Evolutionary conservation across 2,797 vertebrate genomes (phyloP).

Genomic region (Tadarida brasiliensis): DNA sequence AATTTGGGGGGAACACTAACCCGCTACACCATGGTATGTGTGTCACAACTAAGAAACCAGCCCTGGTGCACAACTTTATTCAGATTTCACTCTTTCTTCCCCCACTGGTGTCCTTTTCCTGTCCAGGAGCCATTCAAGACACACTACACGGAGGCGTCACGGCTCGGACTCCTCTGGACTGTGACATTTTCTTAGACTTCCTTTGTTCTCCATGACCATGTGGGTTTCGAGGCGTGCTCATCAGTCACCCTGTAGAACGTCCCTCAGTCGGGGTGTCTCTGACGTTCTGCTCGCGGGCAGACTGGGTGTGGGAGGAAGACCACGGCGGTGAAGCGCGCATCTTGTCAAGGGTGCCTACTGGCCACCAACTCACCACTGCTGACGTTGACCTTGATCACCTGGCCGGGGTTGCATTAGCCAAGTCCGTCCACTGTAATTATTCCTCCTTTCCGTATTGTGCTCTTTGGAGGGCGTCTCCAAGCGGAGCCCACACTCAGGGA

Average conservation of each 20-base stretch:
- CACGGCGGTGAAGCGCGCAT: neutral
- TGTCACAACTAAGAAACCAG: neutral
- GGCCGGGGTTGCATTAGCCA: neutral
- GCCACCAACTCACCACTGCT: neutral
- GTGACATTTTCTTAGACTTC: neutral
- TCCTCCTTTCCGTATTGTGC: too few relatives aligned
- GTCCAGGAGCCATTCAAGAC: neutral
- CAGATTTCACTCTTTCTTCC: too few relatives aligned
- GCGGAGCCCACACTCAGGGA: neutral
- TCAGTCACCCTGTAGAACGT: neutral
- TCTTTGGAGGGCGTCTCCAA: neutral
- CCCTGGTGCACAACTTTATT: neutral
- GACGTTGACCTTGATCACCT: neutral
- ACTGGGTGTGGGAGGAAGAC: neutral
- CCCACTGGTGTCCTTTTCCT: too few relatives aligned
- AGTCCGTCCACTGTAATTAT: fast-evolving
- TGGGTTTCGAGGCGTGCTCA: neutral
- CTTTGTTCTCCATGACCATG: neutral
- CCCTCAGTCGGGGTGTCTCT: neutral
- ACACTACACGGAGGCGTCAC: too few relatives aligned
- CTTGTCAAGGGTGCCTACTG: neutral
- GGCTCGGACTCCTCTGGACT: neutral
- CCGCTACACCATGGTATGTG: too few relatives aligned
- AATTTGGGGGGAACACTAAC: too few relatives aligned
- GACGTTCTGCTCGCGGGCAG: neutral